Evolutionary conservation across 2,797 vertebrate genomes (phyloP).

Genomic region (Thunnus albacares): DNA sequence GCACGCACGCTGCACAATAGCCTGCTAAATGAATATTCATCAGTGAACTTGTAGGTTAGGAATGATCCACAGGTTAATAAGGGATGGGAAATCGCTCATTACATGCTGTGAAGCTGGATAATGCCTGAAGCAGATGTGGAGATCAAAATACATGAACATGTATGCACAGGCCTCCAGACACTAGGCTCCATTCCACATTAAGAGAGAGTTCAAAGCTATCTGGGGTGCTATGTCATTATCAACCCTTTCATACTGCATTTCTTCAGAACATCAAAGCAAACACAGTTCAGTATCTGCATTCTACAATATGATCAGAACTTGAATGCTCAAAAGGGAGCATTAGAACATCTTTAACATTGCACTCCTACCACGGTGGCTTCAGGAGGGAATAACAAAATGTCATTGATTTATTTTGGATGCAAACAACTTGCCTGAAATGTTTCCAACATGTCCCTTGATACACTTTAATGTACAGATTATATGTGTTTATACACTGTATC

Average conservation of each 20-base stretch:
- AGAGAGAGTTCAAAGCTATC: constrained; percentile 75
- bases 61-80: constrained; percentile 76
- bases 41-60: constrained; percentile 56
- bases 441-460: constrained; percentile 4
- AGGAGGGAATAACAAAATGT: constrained; percentile 28
- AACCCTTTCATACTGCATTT: constrained; percentile 70
- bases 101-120: constrained; percentile 70
- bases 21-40: constrained; percentile 71
- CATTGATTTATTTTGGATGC: constrained; percentile 42
- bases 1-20: constrained; percentile 42
- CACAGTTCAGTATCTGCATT: constrained; percentile 52
- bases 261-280: constrained; percentile 76
- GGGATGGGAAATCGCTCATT: constrained; percentile 74
- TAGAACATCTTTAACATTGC: constrained; percentile 35
- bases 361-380: not conserved
- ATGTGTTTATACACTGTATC: constrained; percentile 9
- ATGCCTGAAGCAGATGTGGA: constrained; percentile 71
- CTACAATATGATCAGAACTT: constrained; percentile 58
- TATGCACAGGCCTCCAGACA: constrained; percentile 68
- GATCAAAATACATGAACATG: constrained; percentile 77
- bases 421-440: constrained; percentile 10
- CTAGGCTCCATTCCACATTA: constrained; percentile 68
- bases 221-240: constrained; percentile 74
- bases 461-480: constrained; percentile 13
- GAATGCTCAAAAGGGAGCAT: constrained; percentile 57